phyloP scores from a whole-genome alignment of 2,888 invertebrate species.

The Nudaria mundana region DNA sequence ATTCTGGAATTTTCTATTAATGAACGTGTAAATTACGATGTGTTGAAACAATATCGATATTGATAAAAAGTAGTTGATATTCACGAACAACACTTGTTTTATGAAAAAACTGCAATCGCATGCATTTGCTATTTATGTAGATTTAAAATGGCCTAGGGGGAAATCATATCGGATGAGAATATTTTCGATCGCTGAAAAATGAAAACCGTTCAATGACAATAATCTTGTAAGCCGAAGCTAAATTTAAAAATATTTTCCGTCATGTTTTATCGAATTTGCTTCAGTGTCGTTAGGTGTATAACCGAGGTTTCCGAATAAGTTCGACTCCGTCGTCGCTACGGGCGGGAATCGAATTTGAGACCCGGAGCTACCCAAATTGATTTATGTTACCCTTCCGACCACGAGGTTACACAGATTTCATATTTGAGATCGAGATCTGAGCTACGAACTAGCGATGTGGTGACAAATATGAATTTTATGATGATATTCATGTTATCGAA shows the following conservation, averaged over 20 bases:
- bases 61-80: no score
- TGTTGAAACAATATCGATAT: no score
- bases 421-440: conserved; percentile 27
- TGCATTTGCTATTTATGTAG: no score
- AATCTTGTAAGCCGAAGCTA: conserved; percentile 1
- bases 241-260: conserved; percentile 45
- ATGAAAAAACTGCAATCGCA: no score
- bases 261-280: conserved; percentile 58
- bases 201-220: neutral
- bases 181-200: no score
- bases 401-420: conserved; percentile 49
- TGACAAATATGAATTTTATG: conserved; percentile 4
- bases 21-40: neutral
- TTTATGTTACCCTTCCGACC: conserved; percentile 60
- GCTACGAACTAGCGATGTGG: neutral
- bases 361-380: conserved; percentile 71
- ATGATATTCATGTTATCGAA: no score
- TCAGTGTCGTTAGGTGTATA: conserved; percentile 55
- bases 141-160: no score
- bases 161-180: no score
- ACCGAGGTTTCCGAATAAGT: conserved; percentile 55
- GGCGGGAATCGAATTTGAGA: conserved; percentile 74
- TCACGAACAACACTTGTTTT: neutral
- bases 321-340: conserved; percentile 55
- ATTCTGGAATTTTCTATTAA: neutral